phyloP scores from a whole-genome alignment of 2,113 vertebrate species.

The Meleagris gallopavo region DNA sequence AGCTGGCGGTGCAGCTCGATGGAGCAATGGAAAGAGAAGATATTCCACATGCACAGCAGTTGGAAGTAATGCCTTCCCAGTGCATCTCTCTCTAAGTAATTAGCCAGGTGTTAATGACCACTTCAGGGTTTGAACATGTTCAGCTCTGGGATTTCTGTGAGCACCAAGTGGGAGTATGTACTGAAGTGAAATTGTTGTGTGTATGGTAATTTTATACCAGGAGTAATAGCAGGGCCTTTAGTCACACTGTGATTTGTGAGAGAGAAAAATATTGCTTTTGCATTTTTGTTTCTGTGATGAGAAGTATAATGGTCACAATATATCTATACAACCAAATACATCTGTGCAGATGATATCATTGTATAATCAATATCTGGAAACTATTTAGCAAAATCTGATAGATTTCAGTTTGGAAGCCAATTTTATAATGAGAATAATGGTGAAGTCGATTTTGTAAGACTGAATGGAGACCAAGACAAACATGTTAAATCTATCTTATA shows the following conservation, averaged over 20 bases:
- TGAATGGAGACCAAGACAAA: neutral
- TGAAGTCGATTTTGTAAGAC: neutral
- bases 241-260: too few species aligned
- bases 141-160: neutral
- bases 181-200: neutral
- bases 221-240: neutral
- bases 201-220: neutral
- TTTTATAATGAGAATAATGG: neutral
- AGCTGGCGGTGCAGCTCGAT: neutral
- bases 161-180: neutral
- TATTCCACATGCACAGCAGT: accelerated
- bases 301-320: neutral
- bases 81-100: neutral
- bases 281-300: neutral
- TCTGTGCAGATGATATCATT: neutral
- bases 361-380: neutral
- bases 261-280: neutral
- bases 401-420: neutral
- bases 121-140: neutral
- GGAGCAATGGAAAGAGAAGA: neutral
- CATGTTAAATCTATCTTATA: neutral
- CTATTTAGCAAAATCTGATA: neutral
- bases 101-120: neutral
- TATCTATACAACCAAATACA: neutral
- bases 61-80: neutral